Evolutionary conservation across 2,888 invertebrate species (phyloP).

Genomic region (Neoaliturus tenellus): DNA sequence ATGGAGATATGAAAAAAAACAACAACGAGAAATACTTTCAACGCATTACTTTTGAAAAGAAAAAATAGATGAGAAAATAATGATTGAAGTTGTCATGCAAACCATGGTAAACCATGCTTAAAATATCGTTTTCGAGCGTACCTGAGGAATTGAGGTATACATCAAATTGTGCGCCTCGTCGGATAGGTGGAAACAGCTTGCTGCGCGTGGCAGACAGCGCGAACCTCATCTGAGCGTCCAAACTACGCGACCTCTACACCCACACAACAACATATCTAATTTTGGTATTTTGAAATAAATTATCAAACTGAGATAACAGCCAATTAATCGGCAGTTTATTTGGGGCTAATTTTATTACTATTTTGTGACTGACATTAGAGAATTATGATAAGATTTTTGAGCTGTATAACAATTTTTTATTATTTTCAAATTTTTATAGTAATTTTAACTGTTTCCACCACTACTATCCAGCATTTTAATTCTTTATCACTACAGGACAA

Average conservation of each 20-base stretch:
- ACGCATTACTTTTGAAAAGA: too few relatives aligned
- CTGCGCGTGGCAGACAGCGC: slow-evolving; percentile 82
- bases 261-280: background rate
- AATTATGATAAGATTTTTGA: background rate
- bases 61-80: background rate
- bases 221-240: slow-evolving; percentile 82
- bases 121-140: slow-evolving; percentile 69
- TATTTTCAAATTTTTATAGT: background rate
- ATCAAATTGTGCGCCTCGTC: slow-evolving; percentile 88
- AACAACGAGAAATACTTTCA: too few relatives aligned
- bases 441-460: too few relatives aligned
- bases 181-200: slow-evolving; percentile 88
- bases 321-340: too few relatives aligned
- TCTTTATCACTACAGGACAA: too few relatives aligned
- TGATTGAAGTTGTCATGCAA: slow-evolving; percentile 10
- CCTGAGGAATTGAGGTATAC: slow-evolving; percentile 93
- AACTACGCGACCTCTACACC: slow-evolving; percentile 80
- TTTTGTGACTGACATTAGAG: too few relatives aligned
- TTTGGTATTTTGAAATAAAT: background rate
- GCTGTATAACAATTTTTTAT: too few relatives aligned
- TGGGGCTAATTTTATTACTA: too few relatives aligned
- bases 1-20: background rate
- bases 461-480: too few relatives aligned
- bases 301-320: background rate
- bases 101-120: background rate